Percentiles rank a stretch among this genome's conserved stretches.
phyloP scores from a whole-genome alignment of 2,797 vertebrate species.

The Sarcophilus harrisii region DNA sequence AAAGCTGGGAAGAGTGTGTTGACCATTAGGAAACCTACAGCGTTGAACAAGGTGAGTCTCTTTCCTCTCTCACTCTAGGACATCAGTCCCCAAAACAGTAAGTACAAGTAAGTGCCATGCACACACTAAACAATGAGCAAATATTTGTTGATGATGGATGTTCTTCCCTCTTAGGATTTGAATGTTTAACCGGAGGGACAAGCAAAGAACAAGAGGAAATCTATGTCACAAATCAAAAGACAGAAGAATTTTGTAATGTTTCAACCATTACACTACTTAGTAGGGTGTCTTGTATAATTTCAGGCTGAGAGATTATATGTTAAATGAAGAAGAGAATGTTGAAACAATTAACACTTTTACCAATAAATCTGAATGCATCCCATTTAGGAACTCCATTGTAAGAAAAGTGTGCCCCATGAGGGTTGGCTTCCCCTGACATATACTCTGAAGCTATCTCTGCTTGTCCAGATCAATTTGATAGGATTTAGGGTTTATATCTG shows the following conservation, averaged over 20 bases:
- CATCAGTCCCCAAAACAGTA: not conserved
- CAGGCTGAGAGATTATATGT: not conserved
- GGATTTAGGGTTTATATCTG: not conserved
- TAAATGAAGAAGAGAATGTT: not conserved
- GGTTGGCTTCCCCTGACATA: no score
- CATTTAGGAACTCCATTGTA: not conserved
- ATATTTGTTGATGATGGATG: not conserved
- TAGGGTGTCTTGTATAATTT: not conserved
- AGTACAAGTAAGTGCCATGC: not conserved
- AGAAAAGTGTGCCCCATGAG: no score
- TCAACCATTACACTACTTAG: not conserved
- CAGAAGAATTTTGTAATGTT: not conserved
- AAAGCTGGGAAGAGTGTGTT: fast-evolving
- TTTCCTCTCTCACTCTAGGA: fast-evolving
- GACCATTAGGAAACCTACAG: not conserved
- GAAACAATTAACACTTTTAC: not conserved
- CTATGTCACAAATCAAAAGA: not conserved
- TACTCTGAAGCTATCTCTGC: no score
- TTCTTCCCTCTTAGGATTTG: not conserved
- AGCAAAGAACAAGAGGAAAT: not conserved
- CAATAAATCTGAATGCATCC: not conserved
- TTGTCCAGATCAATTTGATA: no score
- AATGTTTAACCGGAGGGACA: not conserved
- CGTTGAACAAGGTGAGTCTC: not conserved
- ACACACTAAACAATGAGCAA: not conserved